Percentiles rank a stretch among this genome's conserved stretches.
These are phyloP conservation scores for Sycophila sp. DNA, from an alignment of 1,140 invertebrate species.

Conservation along the genomic window DNA sequence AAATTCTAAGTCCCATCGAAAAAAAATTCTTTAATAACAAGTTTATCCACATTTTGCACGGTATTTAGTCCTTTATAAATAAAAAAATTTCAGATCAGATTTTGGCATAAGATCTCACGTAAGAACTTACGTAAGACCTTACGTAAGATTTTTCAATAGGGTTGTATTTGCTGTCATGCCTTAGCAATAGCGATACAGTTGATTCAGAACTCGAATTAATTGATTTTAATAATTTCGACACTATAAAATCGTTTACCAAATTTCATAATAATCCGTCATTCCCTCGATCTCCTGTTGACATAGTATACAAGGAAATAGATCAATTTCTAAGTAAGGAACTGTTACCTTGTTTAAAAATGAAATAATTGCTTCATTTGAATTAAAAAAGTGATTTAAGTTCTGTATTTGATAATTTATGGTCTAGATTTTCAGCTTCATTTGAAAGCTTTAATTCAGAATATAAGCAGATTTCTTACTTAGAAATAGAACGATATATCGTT, in stretches of 20 bases:
- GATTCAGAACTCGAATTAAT: too few relatives aligned
- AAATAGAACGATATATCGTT: neutral
- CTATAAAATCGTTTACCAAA: neutral
- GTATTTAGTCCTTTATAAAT: too few relatives aligned
- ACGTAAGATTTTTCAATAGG: too few relatives aligned
- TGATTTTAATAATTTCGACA: neutral
- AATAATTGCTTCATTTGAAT: neutral
- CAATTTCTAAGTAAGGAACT: neutral
- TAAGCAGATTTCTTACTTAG: neutral
- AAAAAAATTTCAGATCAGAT: too few relatives aligned
- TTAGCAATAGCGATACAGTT: too few relatives aligned
- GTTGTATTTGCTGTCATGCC: too few relatives aligned
- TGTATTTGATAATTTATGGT: neutral
- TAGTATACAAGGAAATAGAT: neutral
- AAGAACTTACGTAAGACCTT: too few relatives aligned
- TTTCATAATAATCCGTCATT: neutral
- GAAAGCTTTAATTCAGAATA: neutral
- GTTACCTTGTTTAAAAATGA: neutral
- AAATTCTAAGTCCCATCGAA: too few relatives aligned
- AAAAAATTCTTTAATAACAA: too few relatives aligned
- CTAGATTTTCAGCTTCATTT: neutral
- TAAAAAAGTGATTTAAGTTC: neutral
- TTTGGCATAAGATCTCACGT: too few relatives aligned
- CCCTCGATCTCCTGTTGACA: neutral
- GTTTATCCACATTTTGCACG: too few relatives aligned